Evolutionary conservation across 2,797 vertebrate species (phyloP).

Genomic region (Hydrolagus colliei): DNA sequence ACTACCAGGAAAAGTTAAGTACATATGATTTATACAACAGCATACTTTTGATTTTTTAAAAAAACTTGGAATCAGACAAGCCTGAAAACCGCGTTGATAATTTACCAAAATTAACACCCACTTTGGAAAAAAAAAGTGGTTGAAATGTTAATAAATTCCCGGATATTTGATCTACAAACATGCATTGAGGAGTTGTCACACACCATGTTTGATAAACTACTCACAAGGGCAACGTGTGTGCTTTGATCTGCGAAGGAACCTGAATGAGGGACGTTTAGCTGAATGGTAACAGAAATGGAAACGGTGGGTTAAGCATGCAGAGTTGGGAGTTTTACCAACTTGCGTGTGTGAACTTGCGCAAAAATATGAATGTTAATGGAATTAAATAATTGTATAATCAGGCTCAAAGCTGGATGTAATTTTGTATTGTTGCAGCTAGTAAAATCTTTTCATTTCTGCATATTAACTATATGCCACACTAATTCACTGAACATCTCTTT

Average conservation of each 20-base stretch:
- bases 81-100: too few species aligned
- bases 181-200: constrained; percentile 14
- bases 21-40: background rate
- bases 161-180: background rate
- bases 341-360: background rate
- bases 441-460: background rate
- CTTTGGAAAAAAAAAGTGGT: too few species aligned
- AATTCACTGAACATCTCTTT: background rate
- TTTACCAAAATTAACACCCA: too few species aligned
- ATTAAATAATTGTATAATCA: background rate
- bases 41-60: background rate
- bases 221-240: constrained; percentile 43
- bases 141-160: too few species aligned
- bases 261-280: constrained; percentile 51
- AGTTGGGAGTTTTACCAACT: background rate
- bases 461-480: background rate
- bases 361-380: background rate
- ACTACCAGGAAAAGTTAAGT: background rate
- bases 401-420: background rate
- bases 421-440: background rate
- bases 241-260: constrained; percentile 50
- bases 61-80: too few species aligned
- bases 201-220: constrained; percentile 31
- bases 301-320: constrained; percentile 36
- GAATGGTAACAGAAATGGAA: constrained; percentile 43